phyloP scores from a whole-genome alignment of 2,797 vertebrate species.

The Acanthurus lineatus region DNA sequence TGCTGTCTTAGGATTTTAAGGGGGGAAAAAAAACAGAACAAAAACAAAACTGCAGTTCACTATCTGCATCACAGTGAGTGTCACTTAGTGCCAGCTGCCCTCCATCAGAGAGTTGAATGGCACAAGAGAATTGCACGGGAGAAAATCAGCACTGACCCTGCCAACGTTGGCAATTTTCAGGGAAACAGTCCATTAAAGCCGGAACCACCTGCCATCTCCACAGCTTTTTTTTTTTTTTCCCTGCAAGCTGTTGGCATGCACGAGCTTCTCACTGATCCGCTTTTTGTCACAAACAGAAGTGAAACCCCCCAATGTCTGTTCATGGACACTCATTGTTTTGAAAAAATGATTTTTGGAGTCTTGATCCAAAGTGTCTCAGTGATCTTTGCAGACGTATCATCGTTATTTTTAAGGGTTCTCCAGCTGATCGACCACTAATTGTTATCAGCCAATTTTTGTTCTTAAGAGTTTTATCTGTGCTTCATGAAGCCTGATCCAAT shows the following conservation, averaged over 20 bases:
- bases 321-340: too few relatives aligned
- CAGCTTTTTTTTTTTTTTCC: slow-evolving; percentile 1
- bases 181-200: slow-evolving; percentile 68
- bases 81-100: slow-evolving; percentile 59
- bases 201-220: slow-evolving; percentile 68
- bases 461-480: too few relatives aligned
- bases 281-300: slow-evolving; percentile 19
- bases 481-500: too few relatives aligned
- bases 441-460: too few relatives aligned
- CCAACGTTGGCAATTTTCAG: slow-evolving; percentile 66
- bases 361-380: not conserved
- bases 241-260: slow-evolving; percentile 52
- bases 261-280: slow-evolving; percentile 22
- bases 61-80: slow-evolving; percentile 41
- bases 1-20: slow-evolving; percentile 20
- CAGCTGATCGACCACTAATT: too few relatives aligned
- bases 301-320: not conserved
- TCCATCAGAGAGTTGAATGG: slow-evolving; percentile 61
- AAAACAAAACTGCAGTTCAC: slow-evolving; percentile 12
- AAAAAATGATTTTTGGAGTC: not conserved
- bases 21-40: not conserved
- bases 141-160: slow-evolving; percentile 53
- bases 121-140: slow-evolving; percentile 39
- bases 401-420: too few relatives aligned
- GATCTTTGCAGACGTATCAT: not conserved